A percentile compares a stretch with the other conserved stretches of the same genome.
Conservation (phyloP, 2,113 vertebrate species). For the Tringa solitaria region DNA sequence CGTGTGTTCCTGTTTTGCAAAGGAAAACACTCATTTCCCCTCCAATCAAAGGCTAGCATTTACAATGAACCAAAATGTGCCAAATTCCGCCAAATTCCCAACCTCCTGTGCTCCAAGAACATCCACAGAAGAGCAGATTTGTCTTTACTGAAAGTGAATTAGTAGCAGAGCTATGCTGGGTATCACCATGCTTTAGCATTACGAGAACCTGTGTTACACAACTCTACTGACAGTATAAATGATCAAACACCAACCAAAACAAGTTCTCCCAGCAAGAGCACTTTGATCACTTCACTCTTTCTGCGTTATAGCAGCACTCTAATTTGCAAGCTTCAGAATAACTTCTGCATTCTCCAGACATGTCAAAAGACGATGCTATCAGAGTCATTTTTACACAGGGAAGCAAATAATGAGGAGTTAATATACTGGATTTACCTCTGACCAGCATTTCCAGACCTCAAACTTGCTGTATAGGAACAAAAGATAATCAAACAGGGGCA, state of each 20-base stretch:
- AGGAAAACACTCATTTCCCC: conserved; percentile 44
- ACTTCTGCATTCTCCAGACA: not conserved
- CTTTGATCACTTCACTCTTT: not conserved
- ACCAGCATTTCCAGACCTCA: not conserved
- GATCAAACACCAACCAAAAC: not conserved
- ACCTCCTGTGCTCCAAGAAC: not conserved
- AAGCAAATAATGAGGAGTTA: not conserved
- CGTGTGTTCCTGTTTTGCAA: not conserved
- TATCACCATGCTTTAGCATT: not conserved
- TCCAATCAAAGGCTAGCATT: conserved; percentile 17
- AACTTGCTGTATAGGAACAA: not conserved
- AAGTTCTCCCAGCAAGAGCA: not conserved
- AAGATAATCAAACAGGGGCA: not conserved
- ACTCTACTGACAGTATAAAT: not conserved
- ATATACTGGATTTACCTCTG: not conserved
- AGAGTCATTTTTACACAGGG: not conserved
- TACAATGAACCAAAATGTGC: conserved; percentile 31
- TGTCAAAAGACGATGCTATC: not conserved
- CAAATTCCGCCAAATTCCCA: conserved; percentile 15
- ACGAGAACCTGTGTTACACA: not conserved
- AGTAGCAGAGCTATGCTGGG: not conserved
- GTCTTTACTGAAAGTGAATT: not conserved
- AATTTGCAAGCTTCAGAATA: not conserved
- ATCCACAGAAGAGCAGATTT: not conserved
- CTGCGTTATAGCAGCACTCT: not conserved